phyloP scores from a whole-genome alignment of 1,140 invertebrate species.

The Aphidius gifuensis region DNA sequence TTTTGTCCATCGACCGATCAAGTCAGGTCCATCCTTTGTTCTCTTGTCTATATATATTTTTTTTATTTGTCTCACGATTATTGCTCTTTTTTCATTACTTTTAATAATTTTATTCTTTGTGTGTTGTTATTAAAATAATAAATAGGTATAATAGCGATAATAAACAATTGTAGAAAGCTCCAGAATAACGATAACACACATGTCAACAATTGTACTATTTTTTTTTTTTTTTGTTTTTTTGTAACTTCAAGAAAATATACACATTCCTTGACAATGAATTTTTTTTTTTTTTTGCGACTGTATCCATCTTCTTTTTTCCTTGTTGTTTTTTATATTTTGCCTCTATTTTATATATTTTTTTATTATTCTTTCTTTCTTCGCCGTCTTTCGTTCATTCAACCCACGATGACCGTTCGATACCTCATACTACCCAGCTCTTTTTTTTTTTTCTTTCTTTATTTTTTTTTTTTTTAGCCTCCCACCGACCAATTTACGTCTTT shows the following conservation, averaged over 20 bases:
- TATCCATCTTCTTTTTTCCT: too few species aligned
- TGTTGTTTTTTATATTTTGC: too few species aligned
- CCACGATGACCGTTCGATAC: slow-evolving; percentile 15
- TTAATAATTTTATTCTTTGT: slow-evolving; percentile 1
- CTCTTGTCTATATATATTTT: slow-evolving; percentile 20
- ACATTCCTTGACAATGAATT: neutral
- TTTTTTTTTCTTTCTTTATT: slow-evolving; percentile 10
- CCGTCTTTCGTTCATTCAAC: slow-evolving; percentile 7
- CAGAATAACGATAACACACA: too few species aligned
- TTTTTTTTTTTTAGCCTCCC: neutral
- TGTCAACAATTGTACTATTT: neutral
- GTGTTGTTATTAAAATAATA: neutral
- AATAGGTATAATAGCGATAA: neutral
- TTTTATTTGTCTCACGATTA: slow-evolving; percentile 31
- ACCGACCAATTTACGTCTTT: slow-evolving; percentile 9
- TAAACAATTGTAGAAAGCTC: too few species aligned
- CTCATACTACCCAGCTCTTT: neutral
- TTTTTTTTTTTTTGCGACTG: neutral
- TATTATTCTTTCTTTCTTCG: neutral
- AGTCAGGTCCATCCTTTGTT: slow-evolving; percentile 42
- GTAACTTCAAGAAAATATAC: neutral
- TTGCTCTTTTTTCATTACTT: slow-evolving; percentile 5
- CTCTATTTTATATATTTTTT: neutral
- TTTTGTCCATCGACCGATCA: slow-evolving; percentile 35
- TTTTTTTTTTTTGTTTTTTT: neutral